Evolutionary conservation across 1,140 invertebrate genomes (phyloP), one percentile per base, ranked within the genome.

Genomic region (Drosophila rufa): DNA sequence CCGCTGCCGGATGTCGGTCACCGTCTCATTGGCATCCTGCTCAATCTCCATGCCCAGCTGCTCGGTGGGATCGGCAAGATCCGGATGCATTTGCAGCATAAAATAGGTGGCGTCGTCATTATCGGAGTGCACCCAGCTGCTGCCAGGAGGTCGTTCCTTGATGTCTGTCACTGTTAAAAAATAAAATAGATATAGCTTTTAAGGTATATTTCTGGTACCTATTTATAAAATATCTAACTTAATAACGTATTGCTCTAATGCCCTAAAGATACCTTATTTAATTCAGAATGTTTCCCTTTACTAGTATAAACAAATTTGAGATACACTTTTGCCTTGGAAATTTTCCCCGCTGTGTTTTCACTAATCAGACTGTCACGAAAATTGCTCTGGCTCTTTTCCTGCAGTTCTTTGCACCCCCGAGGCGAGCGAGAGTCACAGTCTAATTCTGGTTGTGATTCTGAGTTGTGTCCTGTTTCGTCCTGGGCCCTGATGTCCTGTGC

Each of bases 31-130:
- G 81, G 95, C 95, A 80, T 95, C 95, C 93, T 94, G 94, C 92
- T 96, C 95, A 91, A 96, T 94, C 92, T 96, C 95, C 42, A 96
- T 95, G 48, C 96, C 96, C 69, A 96, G 93, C 75, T 96, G 95
- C 92, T 96, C 95, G 22, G 94, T 94, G 19, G 96, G 95, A 82
- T 95, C 95, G 30, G 94, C 95, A 43, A 96, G 93, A 93, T 95
- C 95, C 40, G 95, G 94, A 91, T 96, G 95, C 93, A 96, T 96
- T 91, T 96, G 95, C 43, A 96, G 93, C 43, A 94, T 82, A 59
- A 95, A 95, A 80, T 94, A 95, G 22, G 94, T 94, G 40, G 93
- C 93, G 70, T 95, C 94, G 59, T 93, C 94, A 51, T 81, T 85
- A 50, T 93, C 86, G 12, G 81, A 84, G 30, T 92, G 82, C 22